Evolutionary conservation across 2,113 vertebrate species (phyloP).

Genomic region (Scophthalmus maximus): DNA sequence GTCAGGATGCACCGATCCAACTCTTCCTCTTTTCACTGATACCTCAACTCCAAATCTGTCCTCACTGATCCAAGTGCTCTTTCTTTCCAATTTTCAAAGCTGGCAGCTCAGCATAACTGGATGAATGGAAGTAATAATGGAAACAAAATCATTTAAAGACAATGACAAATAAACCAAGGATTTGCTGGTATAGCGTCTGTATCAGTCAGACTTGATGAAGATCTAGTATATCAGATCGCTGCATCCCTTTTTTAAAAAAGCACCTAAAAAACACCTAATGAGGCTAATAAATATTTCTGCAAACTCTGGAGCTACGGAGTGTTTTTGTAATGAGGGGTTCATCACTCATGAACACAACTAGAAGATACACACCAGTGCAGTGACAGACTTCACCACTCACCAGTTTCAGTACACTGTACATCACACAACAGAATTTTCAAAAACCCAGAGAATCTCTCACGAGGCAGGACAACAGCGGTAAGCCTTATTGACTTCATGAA

Average conservation of each 20-base stretch:
- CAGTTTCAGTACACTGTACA: background rate
- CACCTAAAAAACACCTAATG: conserved; percentile 18
- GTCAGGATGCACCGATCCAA: background rate
- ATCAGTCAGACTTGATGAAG: background rate
- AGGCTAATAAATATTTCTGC: conserved; percentile 48
- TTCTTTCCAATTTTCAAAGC: background rate
- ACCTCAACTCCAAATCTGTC: no score
- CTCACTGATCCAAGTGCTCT: no score
- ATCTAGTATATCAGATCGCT: background rate
- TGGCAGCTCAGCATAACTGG: background rate
- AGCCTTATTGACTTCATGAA: conserved; percentile 28
- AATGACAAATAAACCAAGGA: no score
- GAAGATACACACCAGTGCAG: conserved; percentile 20
- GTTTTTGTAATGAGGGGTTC: conserved; percentile 9
- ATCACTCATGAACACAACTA: conserved; percentile 5
- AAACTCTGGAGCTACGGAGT: conserved; percentile 38
- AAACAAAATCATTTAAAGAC: background rate
- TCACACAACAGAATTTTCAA: background rate
- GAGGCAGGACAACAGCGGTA: conserved; percentile 12
- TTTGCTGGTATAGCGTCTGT: no score
- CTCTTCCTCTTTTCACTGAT: background rate
- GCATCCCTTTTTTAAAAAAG: conserved; percentile 1
- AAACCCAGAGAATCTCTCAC: conserved; percentile 27
- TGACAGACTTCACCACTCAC: background rate
- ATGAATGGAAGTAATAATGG: background rate